Evolutionary conservation across 2,888 invertebrate genomes (phyloP).

Genomic region (Argyresthia albistria): DNA sequence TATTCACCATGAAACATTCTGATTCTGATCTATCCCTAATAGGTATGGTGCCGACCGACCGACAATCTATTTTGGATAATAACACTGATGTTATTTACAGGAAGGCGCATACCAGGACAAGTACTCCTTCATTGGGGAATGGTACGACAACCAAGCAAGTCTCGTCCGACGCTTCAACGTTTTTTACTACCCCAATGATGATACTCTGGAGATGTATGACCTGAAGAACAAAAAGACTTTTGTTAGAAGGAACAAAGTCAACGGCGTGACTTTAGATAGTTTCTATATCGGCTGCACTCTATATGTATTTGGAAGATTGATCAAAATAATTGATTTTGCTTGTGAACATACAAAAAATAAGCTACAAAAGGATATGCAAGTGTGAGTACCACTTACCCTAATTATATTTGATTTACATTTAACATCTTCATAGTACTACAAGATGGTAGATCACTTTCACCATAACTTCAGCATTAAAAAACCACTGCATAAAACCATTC

Average conservation of each 20-base stretch:
- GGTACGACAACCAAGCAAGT: conserved; percentile 87
- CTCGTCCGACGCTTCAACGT: conserved; percentile 82
- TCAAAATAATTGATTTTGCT: conserved; percentile 81
- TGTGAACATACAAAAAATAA: conserved; percentile 77
- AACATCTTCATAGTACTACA: neutral
- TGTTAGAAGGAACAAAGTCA: conserved; percentile 78
- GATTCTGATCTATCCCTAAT: no score
- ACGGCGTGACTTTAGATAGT: conserved; percentile 75
- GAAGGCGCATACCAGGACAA: conserved; percentile 67
- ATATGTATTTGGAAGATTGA: conserved; percentile 80
- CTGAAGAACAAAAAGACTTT: conserved; percentile 75
- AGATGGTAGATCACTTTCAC: no score
- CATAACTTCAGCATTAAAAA: no score
- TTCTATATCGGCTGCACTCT: conserved; percentile 83
- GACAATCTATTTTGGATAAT: neutral
- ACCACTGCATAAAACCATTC: no score
- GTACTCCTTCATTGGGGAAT: conserved; percentile 82
- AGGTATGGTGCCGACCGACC: no score
- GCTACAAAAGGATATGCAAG: conserved; percentile 75
- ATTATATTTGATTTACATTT: neutral
- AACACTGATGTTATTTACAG: conserved; percentile 23
- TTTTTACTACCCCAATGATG: conserved; percentile 83
- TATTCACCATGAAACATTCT: no score
- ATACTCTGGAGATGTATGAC: conserved; percentile 86
- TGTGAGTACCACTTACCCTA: conserved; percentile 54